These are phyloP conservation scores for Noctua janthe DNA, from an alignment of 2,888 invertebrate species.

Conservation along the genomic window DNA sequence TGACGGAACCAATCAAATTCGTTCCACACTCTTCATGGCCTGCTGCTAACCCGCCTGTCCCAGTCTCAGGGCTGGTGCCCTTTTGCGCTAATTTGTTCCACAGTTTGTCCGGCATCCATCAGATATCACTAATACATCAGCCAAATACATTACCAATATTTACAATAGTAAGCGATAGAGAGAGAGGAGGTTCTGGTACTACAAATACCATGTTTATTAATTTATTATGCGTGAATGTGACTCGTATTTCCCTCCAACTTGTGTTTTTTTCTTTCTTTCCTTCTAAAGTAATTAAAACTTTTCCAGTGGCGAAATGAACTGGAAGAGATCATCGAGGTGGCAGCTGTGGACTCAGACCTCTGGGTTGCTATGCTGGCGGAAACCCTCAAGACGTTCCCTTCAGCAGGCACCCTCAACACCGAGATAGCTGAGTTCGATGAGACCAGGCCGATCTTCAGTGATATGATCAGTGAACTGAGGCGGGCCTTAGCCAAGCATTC, in stretches of 20 bases:
- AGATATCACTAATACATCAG: background rate
- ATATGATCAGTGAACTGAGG: constrained; percentile 96
- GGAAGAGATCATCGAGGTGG: constrained; percentile 98
- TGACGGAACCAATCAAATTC: background rate
- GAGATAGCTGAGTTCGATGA: constrained; percentile 97
- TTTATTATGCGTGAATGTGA: background rate
- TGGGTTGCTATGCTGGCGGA: constrained; percentile 99
- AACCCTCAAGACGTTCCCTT: constrained; percentile 97
- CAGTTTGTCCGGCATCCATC: background rate
- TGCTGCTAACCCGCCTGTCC: too few relatives aligned
- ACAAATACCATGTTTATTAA: background rate
- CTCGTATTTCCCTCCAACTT: background rate
- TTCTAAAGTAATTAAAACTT: background rate
- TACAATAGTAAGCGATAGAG: background rate
- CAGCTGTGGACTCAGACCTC: constrained; percentile 97
- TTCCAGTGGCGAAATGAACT: constrained; percentile 97
- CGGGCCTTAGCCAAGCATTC: constrained; percentile 96
- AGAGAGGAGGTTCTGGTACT: background rate
- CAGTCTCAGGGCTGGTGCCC: too few relatives aligned
- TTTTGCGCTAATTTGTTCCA: background rate
- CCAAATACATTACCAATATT: background rate
- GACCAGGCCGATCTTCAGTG: constrained; percentile 96
- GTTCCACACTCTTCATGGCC: background rate
- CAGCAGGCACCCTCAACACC: constrained; percentile 96
- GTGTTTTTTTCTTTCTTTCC: background rate